Evolutionary conservation across 2,888 invertebrate species (phyloP).

Genomic region (Nemurella pictetii): DNA sequence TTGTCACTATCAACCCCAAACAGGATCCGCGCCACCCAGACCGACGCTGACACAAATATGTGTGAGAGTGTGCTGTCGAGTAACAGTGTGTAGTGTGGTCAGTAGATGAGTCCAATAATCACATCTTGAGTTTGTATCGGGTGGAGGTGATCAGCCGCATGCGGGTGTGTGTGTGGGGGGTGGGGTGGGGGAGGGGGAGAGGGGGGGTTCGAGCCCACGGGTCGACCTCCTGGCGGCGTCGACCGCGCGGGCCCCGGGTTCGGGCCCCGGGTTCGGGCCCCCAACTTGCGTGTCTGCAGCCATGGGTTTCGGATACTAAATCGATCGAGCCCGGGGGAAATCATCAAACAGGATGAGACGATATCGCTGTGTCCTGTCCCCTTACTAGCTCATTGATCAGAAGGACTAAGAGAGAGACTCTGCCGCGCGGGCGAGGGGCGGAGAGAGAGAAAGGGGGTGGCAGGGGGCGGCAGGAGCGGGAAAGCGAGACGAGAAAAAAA

Average conservation of each 20-base stretch:
- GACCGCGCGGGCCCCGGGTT: conserved; percentile 6
- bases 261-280: conserved; percentile 14
- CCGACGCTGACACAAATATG: background rate
- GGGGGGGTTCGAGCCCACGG: no score
- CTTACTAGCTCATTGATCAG: conserved; percentile 36
- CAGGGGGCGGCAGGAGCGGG: background rate
- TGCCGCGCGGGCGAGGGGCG: background rate
- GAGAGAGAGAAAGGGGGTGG: background rate
- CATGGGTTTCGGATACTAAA: conserved; percentile 40
- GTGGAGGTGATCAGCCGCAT: conserved; percentile 4
- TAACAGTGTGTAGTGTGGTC: conserved; percentile 3
- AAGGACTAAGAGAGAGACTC: background rate
- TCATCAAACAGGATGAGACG: conserved; percentile 41
- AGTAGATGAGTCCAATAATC: conserved; percentile 37
- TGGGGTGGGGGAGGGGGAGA: no score
- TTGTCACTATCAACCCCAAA: background rate
- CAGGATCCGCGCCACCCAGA: background rate
- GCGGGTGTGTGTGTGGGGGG: no score
- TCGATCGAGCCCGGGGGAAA: conserved; percentile 41
- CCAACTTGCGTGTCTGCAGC: background rate
- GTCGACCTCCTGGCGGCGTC: no score
- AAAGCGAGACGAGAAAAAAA: background rate
- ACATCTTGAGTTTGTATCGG: conserved; percentile 31
- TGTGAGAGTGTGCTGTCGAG: background rate
- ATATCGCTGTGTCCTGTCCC: conserved; percentile 34